Conservation (phyloP, 2,113 vertebrate genomes). For the Caranx ignobilis region DNA sequence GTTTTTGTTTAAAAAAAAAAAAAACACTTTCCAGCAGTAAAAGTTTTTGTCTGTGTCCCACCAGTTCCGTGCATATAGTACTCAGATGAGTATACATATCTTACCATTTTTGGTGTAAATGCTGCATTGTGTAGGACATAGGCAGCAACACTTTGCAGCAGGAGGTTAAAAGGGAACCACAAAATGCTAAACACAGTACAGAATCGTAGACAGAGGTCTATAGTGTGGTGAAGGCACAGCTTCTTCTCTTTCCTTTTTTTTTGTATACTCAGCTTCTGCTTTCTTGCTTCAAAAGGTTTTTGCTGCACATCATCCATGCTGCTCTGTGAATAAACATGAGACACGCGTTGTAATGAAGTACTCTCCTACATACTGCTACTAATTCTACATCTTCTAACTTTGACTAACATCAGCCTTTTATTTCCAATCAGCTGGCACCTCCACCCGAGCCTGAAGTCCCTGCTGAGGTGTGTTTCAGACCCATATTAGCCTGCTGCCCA, state of each 20-base stretch:
- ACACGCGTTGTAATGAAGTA: background rate
- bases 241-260: background rate
- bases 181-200: conserved; percentile 3
- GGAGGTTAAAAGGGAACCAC: conserved; percentile 21
- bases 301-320: conserved; percentile 25
- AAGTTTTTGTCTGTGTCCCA: background rate
- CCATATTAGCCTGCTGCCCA: conserved; percentile 74
- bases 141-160: conserved; percentile 13
- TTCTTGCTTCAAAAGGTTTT: conserved; percentile 22
- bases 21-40: too few relatives aligned
- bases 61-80: background rate
- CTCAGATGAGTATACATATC: background rate
- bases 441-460: conserved; percentile 90
- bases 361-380: conserved; percentile 12
- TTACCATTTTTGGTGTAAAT: background rate
- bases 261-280: conserved; percentile 15
- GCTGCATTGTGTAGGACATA: background rate
- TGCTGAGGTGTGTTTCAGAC: conserved; percentile 91
- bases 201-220: background rate
- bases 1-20: too few relatives aligned
- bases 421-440: conserved; percentile 92
- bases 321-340: conserved; percentile 7
- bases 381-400: conserved; percentile 52
- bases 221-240: background rate
- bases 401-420: conserved; percentile 85